phyloP scores from a whole-genome alignment of 2,113 vertebrate species.

The Sminthopsis crassicaudata region DNA sequence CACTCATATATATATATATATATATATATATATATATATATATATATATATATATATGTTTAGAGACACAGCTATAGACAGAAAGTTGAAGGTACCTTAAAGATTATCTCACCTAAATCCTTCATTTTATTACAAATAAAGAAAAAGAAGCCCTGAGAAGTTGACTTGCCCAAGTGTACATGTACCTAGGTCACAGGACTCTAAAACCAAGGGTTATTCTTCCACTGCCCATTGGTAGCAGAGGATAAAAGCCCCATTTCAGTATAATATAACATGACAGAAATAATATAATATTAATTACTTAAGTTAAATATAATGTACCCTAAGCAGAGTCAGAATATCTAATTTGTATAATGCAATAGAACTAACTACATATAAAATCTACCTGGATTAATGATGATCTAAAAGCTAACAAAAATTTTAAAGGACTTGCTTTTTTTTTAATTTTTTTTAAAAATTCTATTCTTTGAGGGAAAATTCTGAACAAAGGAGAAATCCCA shows the following conservation, averaged over 20 bases:
- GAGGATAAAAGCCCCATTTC: neutral
- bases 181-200: neutral
- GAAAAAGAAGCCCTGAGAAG: neutral
- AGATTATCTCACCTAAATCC: neutral
- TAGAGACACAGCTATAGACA: neutral
- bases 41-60: neutral
- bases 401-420: conserved; percentile 19
- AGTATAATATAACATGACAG: neutral
- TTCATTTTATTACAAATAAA: neutral
- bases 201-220: neutral
- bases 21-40: too few species aligned
- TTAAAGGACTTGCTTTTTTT: conserved; percentile 1
- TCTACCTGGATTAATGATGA: conserved; percentile 27
- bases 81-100: neutral
- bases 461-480: conserved; percentile 54
- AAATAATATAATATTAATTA: neutral
- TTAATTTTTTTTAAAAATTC: conserved; percentile 31
- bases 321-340: neutral
- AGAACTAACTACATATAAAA: conserved; percentile 35
- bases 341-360: neutral
- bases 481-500: neutral
- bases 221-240: neutral
- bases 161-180: neutral
- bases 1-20: too few species aligned
- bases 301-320: neutral